phyloP scores from a whole-genome alignment of 2,888 invertebrate genomes.

The Liodrosophila aerea region DNA sequence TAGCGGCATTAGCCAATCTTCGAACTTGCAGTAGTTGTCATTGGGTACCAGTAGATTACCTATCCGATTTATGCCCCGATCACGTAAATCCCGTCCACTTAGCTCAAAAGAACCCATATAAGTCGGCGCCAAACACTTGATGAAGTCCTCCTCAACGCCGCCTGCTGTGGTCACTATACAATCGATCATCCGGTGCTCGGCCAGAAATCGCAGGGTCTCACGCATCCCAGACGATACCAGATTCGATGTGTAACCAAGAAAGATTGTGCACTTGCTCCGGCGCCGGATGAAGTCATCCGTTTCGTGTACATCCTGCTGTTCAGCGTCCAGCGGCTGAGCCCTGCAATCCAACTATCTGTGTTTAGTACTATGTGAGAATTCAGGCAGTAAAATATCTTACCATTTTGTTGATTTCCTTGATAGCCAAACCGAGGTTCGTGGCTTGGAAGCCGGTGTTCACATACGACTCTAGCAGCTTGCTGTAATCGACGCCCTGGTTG shows the following conservation, averaged over 20 bases:
- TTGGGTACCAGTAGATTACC: slow-evolving; percentile 98
- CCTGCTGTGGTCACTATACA: slow-evolving; percentile 99
- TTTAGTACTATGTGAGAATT: slow-evolving; percentile 21
- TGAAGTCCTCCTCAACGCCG: slow-evolving; percentile 99
- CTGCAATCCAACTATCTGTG: slow-evolving; percentile 86
- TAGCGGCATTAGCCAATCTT: slow-evolving; percentile 97
- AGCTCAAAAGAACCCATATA: slow-evolving; percentile 95
- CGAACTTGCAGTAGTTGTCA: slow-evolving; percentile 98
- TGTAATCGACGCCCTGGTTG: slow-evolving; percentile 93
- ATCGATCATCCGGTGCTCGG: slow-evolving; percentile 94
- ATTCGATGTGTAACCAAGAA: slow-evolving; percentile 98
- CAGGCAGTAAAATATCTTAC: no score
- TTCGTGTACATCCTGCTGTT: slow-evolving; percentile 87
- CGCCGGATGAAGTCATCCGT: slow-evolving; percentile 91
- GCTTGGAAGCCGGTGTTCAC: slow-evolving; percentile 97
- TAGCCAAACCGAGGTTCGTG: slow-evolving; percentile 95
- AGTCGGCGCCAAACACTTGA: slow-evolving; percentile 98
- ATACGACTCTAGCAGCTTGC: slow-evolving; percentile 91
- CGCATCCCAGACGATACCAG: slow-evolving; percentile 97
- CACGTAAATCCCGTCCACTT: slow-evolving; percentile 90
- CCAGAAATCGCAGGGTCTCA: slow-evolving; percentile 94
- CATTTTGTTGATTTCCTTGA: slow-evolving; percentile 96
- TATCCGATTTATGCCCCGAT: slow-evolving; percentile 91
- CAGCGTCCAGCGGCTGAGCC: slow-evolving; percentile 86
- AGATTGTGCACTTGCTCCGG: slow-evolving; percentile 94